Percentiles rank a stretch among this genome's conserved stretches.
Conservation (phyloP, 1,140 invertebrate species). For the Caenorhabditis brenneri region DNA sequence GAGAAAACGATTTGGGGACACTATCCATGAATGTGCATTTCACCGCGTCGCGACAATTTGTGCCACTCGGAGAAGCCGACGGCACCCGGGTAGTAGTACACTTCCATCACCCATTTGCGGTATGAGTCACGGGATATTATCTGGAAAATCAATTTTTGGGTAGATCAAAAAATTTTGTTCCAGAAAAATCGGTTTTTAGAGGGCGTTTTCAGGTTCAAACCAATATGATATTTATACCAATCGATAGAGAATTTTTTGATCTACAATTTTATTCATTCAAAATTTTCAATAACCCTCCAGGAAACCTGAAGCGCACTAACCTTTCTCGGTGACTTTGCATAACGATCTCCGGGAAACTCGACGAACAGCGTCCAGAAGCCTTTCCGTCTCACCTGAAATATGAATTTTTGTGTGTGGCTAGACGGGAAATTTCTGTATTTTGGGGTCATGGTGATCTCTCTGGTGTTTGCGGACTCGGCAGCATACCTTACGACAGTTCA, state of each 20-base stretch:
- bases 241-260: too few species aligned
- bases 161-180: too few species aligned
- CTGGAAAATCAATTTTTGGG: slow-evolving; percentile 29
- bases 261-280: too few species aligned
- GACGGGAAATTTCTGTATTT: too few species aligned
- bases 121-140: slow-evolving; percentile 68
- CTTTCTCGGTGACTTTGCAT: slow-evolving; percentile 69
- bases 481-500: too few species aligned
- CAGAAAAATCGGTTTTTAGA: too few species aligned
- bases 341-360: slow-evolving; percentile 67
- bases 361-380: slow-evolving; percentile 70
- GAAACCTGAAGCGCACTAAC: slow-evolving; percentile 45
- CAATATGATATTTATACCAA: too few species aligned
- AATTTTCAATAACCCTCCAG: too few species aligned
- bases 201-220: too few species aligned
- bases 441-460: too few species aligned
- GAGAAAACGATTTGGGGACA: neutral
- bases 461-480: too few species aligned
- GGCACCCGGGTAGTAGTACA: slow-evolving; percentile 66
- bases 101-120: slow-evolving; percentile 70
- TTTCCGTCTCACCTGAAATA: slow-evolving; percentile 68
- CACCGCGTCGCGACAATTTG: slow-evolving; percentile 60
- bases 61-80: slow-evolving; percentile 70
- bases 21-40: slow-evolving; percentile 47
- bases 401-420: too few species aligned